Evolutionary conservation across 2,797 vertebrate genomes (phyloP).

Genomic region (Champsocephalus esox): DNA sequence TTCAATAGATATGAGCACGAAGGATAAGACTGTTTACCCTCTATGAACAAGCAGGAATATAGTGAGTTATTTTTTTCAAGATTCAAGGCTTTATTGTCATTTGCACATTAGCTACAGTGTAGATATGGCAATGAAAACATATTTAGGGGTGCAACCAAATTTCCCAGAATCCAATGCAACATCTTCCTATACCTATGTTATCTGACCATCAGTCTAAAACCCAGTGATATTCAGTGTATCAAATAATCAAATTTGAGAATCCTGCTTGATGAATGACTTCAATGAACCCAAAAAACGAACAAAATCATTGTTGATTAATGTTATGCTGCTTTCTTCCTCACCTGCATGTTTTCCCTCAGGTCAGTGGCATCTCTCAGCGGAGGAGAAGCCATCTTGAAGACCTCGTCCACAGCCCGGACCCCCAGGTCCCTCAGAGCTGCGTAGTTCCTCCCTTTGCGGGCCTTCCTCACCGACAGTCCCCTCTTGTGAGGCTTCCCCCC

Average conservation of each 20-base stretch:
- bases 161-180: background rate
- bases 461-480: constrained; percentile 94
- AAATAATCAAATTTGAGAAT: background rate
- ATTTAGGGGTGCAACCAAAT: no score
- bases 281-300: no score
- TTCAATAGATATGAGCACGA: background rate
- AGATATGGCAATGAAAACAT: no score
- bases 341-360: constrained; percentile 96
- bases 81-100: no score
- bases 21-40: background rate
- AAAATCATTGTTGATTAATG: background rate
- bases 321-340: constrained; percentile 55
- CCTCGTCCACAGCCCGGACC: constrained; percentile 91
- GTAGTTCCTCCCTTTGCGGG: constrained; percentile 91
- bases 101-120: no score
- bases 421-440: constrained; percentile 92
- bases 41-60: no score
- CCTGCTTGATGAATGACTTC: background rate
- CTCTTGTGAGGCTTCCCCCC: constrained; percentile 95
- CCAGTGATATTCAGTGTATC: background rate
- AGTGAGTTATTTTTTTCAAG: no score
- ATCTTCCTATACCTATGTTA: background rate
- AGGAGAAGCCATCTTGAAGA: constrained; percentile 92
- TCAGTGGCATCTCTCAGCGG: constrained; percentile 93
- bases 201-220: background rate